These are phyloP conservation scores for Aphelenchoides avenae DNA, from an alignment of 1,140 invertebrate genomes.

Conservation along the genomic window DNA sequence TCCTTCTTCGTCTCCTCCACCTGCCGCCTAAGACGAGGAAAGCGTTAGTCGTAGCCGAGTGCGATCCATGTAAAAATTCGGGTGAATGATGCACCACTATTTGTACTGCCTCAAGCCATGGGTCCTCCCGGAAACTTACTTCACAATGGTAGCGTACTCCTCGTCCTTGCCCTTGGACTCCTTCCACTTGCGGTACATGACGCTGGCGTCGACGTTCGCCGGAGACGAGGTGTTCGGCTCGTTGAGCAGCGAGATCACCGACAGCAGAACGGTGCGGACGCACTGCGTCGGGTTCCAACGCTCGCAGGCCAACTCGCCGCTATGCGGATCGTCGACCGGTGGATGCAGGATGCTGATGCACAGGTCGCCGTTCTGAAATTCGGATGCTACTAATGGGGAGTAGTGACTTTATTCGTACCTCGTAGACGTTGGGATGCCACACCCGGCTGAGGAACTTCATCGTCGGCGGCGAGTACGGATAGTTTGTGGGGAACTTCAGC, in stretches of 20 bases:
- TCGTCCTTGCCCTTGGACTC: conserved; percentile 94
- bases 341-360: conserved; percentile 99
- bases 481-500: conserved; percentile 53
- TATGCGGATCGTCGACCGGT: conserved; percentile 96
- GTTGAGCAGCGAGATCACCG: conserved; percentile 95
- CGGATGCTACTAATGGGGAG: conserved; percentile 1
- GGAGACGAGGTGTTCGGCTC: conserved; percentile 99
- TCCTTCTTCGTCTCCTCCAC: conserved; percentile 86
- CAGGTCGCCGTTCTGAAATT: conserved; percentile 85
- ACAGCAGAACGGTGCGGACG: conserved; percentile 92
- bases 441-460: conserved; percentile 97
- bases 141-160: conserved; percentile 99
- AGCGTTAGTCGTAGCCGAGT: too few species aligned
- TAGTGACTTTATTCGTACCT: too few species aligned
- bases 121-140: conserved; percentile 66
- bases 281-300: conserved; percentile 99
- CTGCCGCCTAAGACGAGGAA: conserved; percentile 66
- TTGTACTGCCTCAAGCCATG: conserved; percentile 7
- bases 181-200: conserved; percentile 97
- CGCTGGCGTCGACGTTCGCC: conserved; percentile 97
- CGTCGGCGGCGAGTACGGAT: conserved; percentile 90
- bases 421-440: conserved; percentile 99
- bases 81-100: background rate
- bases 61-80: conserved; percentile 1
- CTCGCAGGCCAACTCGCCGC: conserved; percentile 94